Percentiles rank a stretch among this genome's conserved stretches.
Evolutionary conservation across 2,797 vertebrate species (phyloP).

Genomic region (Sebastolobus alascanus): DNA sequence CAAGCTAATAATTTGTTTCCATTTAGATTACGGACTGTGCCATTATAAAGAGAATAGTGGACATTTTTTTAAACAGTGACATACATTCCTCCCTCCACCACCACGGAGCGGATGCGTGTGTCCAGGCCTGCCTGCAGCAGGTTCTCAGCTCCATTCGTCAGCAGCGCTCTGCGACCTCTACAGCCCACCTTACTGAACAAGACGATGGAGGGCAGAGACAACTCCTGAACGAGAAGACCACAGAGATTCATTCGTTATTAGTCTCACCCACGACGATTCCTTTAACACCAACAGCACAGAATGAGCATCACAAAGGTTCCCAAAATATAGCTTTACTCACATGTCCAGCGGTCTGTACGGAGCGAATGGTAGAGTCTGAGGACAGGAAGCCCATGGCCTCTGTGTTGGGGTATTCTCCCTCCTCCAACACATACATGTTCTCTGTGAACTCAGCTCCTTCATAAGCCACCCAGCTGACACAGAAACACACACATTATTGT

Average conservation of each 20-base stretch:
- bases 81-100: conserved; percentile 94
- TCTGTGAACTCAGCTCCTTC: conserved; percentile 89
- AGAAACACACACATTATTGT: conserved; percentile 15
- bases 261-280: background rate
- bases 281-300: background rate
- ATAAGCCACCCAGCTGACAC: conserved; percentile 91
- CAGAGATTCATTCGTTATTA: background rate
- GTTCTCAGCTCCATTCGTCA: conserved; percentile 85
- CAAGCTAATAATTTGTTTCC: background rate
- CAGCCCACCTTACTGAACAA: conserved; percentile 91
- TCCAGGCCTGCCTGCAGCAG: conserved; percentile 87
- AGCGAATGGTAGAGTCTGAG: conserved; percentile 84
- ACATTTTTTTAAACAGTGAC: conserved; percentile 62
- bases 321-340: conserved; percentile 84
- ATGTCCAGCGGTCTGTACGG: conserved; percentile 86
- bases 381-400: conserved; percentile 88
- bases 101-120: conserved; percentile 87
- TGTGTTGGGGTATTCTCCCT: conserved; percentile 90
- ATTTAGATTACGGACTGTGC: background rate
- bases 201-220: conserved; percentile 91
- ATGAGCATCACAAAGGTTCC: background rate
- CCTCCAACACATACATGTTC: conserved; percentile 94
- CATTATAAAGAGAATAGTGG: background rate
- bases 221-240: conserved; percentile 83
- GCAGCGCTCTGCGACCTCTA: conserved; percentile 88